Base-by-base conservation (phyloP, 2,888 invertebrate genomes). In the Tineola bisselliella region DNA sequence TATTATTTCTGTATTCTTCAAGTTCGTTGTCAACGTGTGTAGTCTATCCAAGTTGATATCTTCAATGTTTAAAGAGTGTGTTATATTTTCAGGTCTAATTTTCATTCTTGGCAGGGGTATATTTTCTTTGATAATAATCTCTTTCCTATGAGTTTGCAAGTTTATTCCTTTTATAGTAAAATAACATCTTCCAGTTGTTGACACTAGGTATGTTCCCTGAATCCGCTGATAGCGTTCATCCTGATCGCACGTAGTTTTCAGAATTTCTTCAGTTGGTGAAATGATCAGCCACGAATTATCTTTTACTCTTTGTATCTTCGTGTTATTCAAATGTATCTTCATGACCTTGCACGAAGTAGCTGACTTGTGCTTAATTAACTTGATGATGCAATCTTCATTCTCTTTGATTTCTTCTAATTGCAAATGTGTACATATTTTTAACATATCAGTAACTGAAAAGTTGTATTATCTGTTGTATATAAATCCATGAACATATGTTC, bases 251-350 rank as follows among this genome's bases (percentile, higher is more conserved):
- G 8, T 30, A 30, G 31, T 31, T 8, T 57, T 19, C 5, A 57
- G 6, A 5, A 31, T 57, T 30, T 57, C n/a, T 8, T 57, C 30
- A 30, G 6, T n/a, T n/a, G 6, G 10, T 10, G 57, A 5, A 8
- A 57, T 57, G n/a, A 57, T n/a, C 4, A 57, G 19, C 57, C 57
- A 57, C 30, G 57, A 25, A 30, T 57, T 57, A n/a, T 57, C 57
- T 57, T 57, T 57, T 25, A 57, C 30, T 30, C 30, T 5, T 30
- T 57, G n/a, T 30, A 57, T 57, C 13, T n/a, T n/a, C n/a, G n/a
- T n/a, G n/a, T 57, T 57, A 8, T 30, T 10, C 11, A 4, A 30
- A 8, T 25, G 57, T 30, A 57, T 6, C 4, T 8, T 31, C 12
- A 57, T 13, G 6, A 31, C 30, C 8, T 11, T 13, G 30, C 57